Conservation (phyloP, 2,797 vertebrate genomes). For the Thamnophis elegans region DNA sequence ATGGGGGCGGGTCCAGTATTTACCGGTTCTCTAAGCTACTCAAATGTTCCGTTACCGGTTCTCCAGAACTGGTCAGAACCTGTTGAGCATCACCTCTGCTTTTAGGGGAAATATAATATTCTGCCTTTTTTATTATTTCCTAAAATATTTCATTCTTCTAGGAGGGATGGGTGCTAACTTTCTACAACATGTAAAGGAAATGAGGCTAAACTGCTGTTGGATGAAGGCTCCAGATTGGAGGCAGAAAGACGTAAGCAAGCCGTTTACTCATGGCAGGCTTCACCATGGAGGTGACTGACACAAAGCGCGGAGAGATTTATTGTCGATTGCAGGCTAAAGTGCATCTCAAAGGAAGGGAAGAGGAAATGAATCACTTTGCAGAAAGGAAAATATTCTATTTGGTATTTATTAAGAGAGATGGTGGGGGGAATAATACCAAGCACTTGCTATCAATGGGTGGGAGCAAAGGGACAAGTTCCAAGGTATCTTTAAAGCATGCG, state of each 20-base stretch:
- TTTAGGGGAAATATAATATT: too few relatives aligned
- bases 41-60: too few relatives aligned
- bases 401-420: constrained; percentile 55
- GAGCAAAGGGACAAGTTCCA: background rate
- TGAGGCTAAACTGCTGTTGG: background rate
- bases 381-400: constrained; percentile 51
- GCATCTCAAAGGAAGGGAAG: constrained; percentile 38
- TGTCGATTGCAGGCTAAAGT: constrained; percentile 39
- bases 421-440: constrained; percentile 5
- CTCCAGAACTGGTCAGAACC: too few relatives aligned
- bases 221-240: background rate
- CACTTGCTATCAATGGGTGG: constrained; percentile 3
- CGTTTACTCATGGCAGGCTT: constrained; percentile 7
- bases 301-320: constrained; percentile 39
- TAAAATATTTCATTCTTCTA: too few relatives aligned
- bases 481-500: background rate
- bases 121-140: too few relatives aligned
- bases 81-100: too few relatives aligned
- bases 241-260: constrained; percentile 6
- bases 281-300: constrained; percentile 14
- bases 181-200: background rate
- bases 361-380: constrained; percentile 60
- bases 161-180: too few relatives aligned
- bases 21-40: too few relatives aligned
- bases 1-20: too few relatives aligned